These are phyloP conservation scores for Lordiphosa fenestrarum DNA, from an alignment of 2,888 invertebrate genomes.

Conservation along the genomic window DNA sequence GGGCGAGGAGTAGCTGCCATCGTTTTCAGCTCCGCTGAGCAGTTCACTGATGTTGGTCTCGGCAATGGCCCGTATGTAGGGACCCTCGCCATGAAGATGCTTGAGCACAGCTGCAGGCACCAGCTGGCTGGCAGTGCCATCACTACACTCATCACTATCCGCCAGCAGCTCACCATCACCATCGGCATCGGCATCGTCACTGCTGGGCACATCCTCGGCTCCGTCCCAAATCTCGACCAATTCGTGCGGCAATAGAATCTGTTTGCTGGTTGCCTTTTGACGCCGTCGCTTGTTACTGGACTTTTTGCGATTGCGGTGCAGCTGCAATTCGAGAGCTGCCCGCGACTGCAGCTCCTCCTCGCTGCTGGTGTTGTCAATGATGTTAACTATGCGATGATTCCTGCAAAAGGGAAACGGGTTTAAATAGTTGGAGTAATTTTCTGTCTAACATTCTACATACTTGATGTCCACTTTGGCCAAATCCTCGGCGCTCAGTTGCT, in stretches of 20 bases:
- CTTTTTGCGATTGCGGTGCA: conserved; percentile 78
- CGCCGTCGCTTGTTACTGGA: conserved; percentile 78
- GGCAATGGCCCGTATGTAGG: conserved; percentile 81
- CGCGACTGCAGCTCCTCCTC: conserved; percentile 77
- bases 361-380: conserved; percentile 79
- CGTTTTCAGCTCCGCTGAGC: conserved; percentile 85
- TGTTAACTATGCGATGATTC: conserved; percentile 78
- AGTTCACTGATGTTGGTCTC: conserved; percentile 79
- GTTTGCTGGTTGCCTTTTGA: conserved; percentile 69
- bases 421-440: no score
- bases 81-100: conserved; percentile 81
- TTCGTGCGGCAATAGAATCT: conserved; percentile 80
- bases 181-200: conserved; percentile 77
- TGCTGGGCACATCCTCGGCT: conserved; percentile 80
- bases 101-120: conserved; percentile 79
- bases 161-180: conserved; percentile 78
- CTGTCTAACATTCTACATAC: conserved; percentile 46
- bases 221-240: conserved; percentile 83
- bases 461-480: conserved; percentile 73
- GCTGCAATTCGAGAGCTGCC: conserved; percentile 71
- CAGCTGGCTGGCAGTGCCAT: conserved; percentile 77
- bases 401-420: conserved; percentile 42
- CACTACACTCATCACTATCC: conserved; percentile 80
- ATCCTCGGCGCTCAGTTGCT: conserved; percentile 65
- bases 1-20: conserved; percentile 95